Conservation (phyloP, 2,888 invertebrate genomes). For the Andricus curvator region DNA sequence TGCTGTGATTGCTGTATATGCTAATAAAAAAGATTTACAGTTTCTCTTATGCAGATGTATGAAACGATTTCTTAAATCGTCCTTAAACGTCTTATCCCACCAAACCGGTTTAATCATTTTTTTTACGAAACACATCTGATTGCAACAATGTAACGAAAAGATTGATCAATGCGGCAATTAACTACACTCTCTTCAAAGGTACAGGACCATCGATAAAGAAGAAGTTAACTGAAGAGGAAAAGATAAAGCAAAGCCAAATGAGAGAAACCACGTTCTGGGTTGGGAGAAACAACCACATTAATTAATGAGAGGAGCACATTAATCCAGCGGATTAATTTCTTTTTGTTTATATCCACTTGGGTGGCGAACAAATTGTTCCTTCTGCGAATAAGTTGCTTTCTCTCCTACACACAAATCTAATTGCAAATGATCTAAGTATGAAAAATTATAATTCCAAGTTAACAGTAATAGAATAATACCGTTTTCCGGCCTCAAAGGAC, state of each 20-base stretch:
- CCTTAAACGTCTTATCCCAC: not conserved
- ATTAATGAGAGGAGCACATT: constrained; percentile 4
- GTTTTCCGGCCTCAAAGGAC: not conserved
- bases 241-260: constrained; percentile 11
- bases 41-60: not conserved
- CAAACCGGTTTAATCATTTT: constrained; percentile 11
- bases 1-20: no score
- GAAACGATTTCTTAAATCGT: not conserved
- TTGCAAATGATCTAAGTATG: not conserved
- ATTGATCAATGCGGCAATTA: not conserved
- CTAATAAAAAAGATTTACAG: not conserved
- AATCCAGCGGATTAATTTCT: not conserved
- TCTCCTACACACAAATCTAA: not conserved
- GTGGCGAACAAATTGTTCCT: not conserved
- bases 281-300: not conserved
- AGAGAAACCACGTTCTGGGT: constrained; percentile 5
- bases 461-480: not conserved
- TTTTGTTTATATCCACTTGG: not conserved
- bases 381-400: not conserved
- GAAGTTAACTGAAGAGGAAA: not conserved
- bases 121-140: not conserved
- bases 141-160: constrained; percentile 8
- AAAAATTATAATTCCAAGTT: not conserved
- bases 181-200: constrained; percentile 14
- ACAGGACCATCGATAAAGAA: not conserved